These are phyloP conservation scores for Phrynocephalus vlangalii DNA, from an alignment of 2,797 vertebrate genomes.

Conservation along the genomic window DNA sequence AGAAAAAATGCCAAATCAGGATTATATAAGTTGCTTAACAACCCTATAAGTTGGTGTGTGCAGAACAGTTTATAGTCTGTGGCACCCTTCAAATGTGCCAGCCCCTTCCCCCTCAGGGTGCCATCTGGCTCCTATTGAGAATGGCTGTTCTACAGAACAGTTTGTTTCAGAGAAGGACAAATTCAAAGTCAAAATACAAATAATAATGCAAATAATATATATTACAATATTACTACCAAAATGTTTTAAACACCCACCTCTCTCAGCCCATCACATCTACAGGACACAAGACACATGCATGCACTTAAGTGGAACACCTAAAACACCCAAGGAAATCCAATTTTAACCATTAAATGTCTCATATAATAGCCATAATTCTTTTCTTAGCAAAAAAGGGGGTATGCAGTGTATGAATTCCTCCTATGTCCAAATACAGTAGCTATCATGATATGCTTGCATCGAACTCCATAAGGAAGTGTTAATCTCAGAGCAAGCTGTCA, in stretches of 20 bases:
- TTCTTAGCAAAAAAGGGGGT: neutral
- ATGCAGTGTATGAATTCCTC: neutral
- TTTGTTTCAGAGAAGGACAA: neutral
- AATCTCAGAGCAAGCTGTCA: neutral
- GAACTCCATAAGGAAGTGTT: neutral
- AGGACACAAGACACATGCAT: neutral
- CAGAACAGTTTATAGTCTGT: too few species aligned
- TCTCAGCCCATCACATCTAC: neutral
- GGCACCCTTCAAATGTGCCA: too few species aligned
- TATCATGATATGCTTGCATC: neutral
- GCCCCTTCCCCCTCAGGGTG: too few species aligned
- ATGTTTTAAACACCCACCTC: neutral
- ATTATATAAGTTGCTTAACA: too few species aligned
- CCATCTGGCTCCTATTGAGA: too few species aligned
- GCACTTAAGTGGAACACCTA: accelerated
- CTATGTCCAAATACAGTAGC: neutral
- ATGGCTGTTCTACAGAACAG: too few species aligned
- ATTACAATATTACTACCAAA: neutral
- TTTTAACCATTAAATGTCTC: neutral
- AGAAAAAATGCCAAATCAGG: too few species aligned
- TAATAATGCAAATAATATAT: too few species aligned
- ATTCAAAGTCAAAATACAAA: neutral
- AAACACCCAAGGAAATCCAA: neutral
- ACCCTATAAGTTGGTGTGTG: too few species aligned
- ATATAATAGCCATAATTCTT: neutral